Base-by-base conservation (phyloP, 2,888 invertebrate species). In the Drosophila anomalipes region DNA sequence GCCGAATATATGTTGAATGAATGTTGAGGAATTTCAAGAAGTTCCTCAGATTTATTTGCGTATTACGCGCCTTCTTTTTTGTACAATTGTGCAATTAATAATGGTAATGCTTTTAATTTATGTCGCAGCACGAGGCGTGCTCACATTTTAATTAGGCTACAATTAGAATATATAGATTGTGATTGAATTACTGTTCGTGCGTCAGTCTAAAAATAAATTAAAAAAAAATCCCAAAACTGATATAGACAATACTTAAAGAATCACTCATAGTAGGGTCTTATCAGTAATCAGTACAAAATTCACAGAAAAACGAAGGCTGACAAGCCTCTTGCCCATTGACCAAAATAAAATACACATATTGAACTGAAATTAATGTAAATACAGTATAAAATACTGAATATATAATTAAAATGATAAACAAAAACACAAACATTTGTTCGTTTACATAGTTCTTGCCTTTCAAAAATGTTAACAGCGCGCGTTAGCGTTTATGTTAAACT, bases 121-220 rank as follows among this genome's bases (percentile, higher is more conserved):
- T 68, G 51, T 39, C 37, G 10, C 32, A 16, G 33, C 35, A 14
- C 44, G 33, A 37, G 19, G 16, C 52, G 56, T 22, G 49, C 7
- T 30, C 52, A 41, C 19, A 65, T 54, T 80, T 81, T 63, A 80
- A 80, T 81, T 78, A 78, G 70, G 60, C 59, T 47, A 70, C 70
- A 81, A 80, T 78, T 80, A 78, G 82, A 81, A 70, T 44, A 69
- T 54, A 56, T 37, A 61, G 62, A 52, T 63, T 70, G 41, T 58
- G 52, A 14, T 30, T 64, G 12, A 30, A 49, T 35, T 37, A 35
- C 35, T 61, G 28, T 12, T 62, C 37, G 35, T 68, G 69, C 61
- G 78, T 66, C 65, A 53, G 56, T 35, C 26, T 39, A 59, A 71
- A 59, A 65, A 61, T 62, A 47, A 65, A 65, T 41, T 41, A 32